Evolutionary conservation across 1,140 invertebrate genomes (phyloP).

Genomic region (Drosophila miranda): DNA sequence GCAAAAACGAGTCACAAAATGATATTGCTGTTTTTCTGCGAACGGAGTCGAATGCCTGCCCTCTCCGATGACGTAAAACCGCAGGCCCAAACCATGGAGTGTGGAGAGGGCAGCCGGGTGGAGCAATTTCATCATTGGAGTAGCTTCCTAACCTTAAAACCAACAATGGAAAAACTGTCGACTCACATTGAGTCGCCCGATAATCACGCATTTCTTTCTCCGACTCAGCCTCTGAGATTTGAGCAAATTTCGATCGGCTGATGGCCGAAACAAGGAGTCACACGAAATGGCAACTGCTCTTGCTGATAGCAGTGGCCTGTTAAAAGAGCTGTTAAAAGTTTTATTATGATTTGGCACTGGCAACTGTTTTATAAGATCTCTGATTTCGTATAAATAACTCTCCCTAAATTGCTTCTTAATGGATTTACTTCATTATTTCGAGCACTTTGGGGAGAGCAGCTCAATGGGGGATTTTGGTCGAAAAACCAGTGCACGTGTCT

Average conservation of each 20-base stretch:
- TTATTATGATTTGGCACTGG: constrained; percentile 22
- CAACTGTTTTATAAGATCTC: constrained; percentile 9
- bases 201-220: constrained; percentile 51
- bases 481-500: constrained; percentile 18
- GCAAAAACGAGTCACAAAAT: constrained; percentile 69
- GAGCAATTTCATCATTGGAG: constrained; percentile 59
- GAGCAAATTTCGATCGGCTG: neutral
- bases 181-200: constrained; percentile 64
- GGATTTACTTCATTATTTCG: constrained; percentile 65
- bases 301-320: no score
- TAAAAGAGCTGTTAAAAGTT: constrained; percentile 42
- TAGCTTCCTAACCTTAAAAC: constrained; percentile 7
- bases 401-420: constrained; percentile 67
- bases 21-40: constrained; percentile 46
- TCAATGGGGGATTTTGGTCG: neutral
- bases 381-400: constrained; percentile 65
- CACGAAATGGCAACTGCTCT: no score
- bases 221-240: neutral
- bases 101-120: neutral
- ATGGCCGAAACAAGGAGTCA: neutral
- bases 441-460: constrained; percentile 7
- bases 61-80: constrained; percentile 47
- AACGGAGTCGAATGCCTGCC: constrained; percentile 20
- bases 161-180: constrained; percentile 47
- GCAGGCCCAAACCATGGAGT: neutral